A percentile compares a stretch with the other conserved stretches of the same genome.
phyloP scores from a whole-genome alignment of 2,888 invertebrate genomes.

The Drosophila helvetica region DNA sequence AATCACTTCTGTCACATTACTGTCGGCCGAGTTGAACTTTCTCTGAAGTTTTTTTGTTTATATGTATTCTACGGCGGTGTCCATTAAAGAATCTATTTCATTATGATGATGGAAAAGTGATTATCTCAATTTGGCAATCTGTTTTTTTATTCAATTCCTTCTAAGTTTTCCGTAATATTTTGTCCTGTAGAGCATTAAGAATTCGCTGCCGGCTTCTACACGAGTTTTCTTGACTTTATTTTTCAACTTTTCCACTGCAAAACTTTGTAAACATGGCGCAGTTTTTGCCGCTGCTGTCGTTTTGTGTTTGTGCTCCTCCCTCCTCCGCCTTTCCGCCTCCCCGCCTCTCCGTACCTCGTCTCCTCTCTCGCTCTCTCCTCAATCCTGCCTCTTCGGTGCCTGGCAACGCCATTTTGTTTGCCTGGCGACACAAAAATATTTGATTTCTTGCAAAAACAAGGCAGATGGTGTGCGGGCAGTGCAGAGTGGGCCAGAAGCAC shows the following conservation, averaged over 20 bases:
- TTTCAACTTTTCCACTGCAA: constrained; percentile 57
- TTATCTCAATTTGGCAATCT: not conserved
- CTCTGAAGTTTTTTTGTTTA: not conserved
- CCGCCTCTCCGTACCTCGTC: not conserved
- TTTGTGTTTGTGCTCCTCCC: constrained; percentile 47
- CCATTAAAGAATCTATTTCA: no score
- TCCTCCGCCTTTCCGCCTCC: no score
- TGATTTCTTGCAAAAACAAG: constrained; percentile 76
- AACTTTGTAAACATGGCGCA: constrained; percentile 64
- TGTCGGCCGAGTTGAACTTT: not conserved
- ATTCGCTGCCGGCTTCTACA: constrained; percentile 14
- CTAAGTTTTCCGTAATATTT: not conserved
- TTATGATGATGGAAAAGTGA: not conserved
- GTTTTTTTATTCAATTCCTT: not conserved
- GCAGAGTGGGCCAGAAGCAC: constrained; percentile 19
- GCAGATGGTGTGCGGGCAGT: constrained; percentile 45
- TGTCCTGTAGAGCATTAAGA: constrained; percentile 21
- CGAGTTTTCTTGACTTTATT: constrained; percentile 30
- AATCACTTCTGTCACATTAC: not conserved
- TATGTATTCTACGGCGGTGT: not conserved
- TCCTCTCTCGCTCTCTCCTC: constrained; percentile 10
- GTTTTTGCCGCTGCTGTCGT: constrained; percentile 48
- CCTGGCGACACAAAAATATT: constrained; percentile 77
- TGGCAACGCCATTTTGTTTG: constrained; percentile 78
- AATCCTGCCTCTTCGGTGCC: constrained; percentile 41